Conservation (phyloP, 1,140 invertebrate genomes). For the Halyomorpha halys region DNA sequence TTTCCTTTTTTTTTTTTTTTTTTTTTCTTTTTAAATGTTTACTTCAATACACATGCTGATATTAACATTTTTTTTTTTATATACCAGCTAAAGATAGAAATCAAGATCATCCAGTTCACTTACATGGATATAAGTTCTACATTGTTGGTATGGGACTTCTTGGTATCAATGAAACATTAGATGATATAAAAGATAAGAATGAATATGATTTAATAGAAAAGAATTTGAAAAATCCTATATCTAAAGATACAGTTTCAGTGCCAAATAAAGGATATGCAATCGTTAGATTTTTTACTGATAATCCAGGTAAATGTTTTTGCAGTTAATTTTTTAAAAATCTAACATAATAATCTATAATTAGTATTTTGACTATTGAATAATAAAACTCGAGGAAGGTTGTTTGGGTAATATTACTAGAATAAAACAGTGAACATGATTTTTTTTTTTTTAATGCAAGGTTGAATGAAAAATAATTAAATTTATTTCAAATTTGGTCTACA, state of each 20-base stretch:
- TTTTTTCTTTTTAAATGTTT: neutral
- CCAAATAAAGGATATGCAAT: conserved; percentile 31
- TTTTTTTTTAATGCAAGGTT: too few relatives aligned
- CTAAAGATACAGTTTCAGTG: conserved; percentile 31
- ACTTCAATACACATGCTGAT: too few relatives aligned
- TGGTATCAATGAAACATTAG: conserved; percentile 23
- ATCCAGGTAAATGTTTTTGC: conserved; percentile 29
- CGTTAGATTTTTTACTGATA: conserved; percentile 29
- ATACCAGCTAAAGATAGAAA: conserved; percentile 16
- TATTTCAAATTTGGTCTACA: too few relatives aligned
- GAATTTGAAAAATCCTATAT: conserved; percentile 22
- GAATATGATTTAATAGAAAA: conserved; percentile 25
- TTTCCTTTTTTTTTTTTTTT: neutral
- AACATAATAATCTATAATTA: too few relatives aligned
- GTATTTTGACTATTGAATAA: too few relatives aligned
- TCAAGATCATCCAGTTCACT: conserved; percentile 30
- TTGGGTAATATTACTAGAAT: too few relatives aligned
- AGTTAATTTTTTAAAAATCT: too few relatives aligned
- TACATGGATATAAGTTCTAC: conserved; percentile 29
- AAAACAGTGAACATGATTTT: too few relatives aligned
- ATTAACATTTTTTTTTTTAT: neutral
- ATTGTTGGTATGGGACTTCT: conserved; percentile 26
- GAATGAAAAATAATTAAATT: too few relatives aligned
- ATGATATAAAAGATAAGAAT: conserved; percentile 24
- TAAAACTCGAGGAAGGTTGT: too few relatives aligned